A percentile compares a stretch with the other conserved stretches of the same genome.
phyloP scores from a whole-genome alignment of 2,113 vertebrate species.

The Lepus americanus region DNA sequence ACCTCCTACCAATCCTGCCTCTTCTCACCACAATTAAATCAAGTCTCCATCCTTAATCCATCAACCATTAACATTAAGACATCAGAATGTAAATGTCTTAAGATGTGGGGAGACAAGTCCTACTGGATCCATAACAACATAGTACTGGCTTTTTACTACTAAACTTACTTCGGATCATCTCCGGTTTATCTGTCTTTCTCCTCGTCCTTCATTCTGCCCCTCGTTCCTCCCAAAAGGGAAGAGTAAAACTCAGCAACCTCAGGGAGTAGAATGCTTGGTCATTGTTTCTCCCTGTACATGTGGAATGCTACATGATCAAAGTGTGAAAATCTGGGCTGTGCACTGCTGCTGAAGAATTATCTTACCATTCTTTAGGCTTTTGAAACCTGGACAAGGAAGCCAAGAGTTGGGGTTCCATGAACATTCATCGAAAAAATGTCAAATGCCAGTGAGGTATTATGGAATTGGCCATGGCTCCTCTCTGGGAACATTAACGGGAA shows the following conservation, averaged over 20 bases:
- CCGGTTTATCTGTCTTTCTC: background rate
- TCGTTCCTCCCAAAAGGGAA: background rate
- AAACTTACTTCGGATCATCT: background rate
- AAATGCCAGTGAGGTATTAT: background rate
- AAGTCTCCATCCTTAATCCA: too few relatives aligned
- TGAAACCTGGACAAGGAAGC: background rate
- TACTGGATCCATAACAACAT: too few relatives aligned
- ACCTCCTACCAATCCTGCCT: too few relatives aligned
- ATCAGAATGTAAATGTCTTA: too few relatives aligned
- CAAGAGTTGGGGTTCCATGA: background rate
- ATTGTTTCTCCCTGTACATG: background rate
- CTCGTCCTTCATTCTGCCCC: background rate
- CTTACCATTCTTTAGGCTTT: background rate
- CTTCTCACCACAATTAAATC: too few relatives aligned
- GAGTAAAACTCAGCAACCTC: background rate
- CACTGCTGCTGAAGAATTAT: background rate
- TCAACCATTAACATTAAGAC: too few relatives aligned
- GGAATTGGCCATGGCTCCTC: background rate
- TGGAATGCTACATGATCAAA: background rate
- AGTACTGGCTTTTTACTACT: background rate
- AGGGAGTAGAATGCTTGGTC: background rate
- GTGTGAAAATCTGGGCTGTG: background rate
- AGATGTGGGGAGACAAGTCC: too few relatives aligned
- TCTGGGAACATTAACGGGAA: background rate
- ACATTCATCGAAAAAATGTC: background rate